These are phyloP conservation scores for Enteromius trimaculatus DNA, from an alignment of 2,797 vertebrate species.

Conservation along the genomic window DNA sequence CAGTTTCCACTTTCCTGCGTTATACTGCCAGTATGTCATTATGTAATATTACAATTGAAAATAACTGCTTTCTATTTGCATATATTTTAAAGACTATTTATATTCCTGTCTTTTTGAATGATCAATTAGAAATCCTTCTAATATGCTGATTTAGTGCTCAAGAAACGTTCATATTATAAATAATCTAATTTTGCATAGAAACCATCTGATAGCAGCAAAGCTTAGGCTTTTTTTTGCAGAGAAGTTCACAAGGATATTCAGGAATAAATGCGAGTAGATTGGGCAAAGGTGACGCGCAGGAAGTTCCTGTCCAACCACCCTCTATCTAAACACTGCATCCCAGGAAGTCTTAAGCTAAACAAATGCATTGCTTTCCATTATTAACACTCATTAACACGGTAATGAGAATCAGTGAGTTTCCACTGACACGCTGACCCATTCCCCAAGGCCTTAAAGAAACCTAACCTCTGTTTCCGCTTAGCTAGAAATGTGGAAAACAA, in stretches of 20 bases:
- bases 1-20: constrained; percentile 68
- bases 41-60: no score
- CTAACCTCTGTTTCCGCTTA: neutral
- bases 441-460: constrained; percentile 35
- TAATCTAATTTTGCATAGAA: no score
- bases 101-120: no score
- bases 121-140: no score
- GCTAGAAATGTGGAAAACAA: constrained; percentile 29
- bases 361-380: constrained; percentile 72
- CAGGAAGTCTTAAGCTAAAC: constrained; percentile 40
- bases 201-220: no score
- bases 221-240: neutral
- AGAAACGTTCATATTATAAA: no score
- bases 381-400: constrained; percentile 57
- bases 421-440: constrained; percentile 51
- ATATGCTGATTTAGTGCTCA: no score
- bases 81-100: no score
- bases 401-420: constrained; percentile 49
- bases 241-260: neutral
- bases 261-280: neutral
- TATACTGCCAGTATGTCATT: constrained; percentile 39
- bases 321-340: constrained; percentile 2
- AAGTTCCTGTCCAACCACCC: constrained; percentile 5
- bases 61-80: no score
- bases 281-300: neutral